phyloP scores from a whole-genome alignment of 2,888 invertebrate genomes.

The Romanomermis culicivorax region DNA sequence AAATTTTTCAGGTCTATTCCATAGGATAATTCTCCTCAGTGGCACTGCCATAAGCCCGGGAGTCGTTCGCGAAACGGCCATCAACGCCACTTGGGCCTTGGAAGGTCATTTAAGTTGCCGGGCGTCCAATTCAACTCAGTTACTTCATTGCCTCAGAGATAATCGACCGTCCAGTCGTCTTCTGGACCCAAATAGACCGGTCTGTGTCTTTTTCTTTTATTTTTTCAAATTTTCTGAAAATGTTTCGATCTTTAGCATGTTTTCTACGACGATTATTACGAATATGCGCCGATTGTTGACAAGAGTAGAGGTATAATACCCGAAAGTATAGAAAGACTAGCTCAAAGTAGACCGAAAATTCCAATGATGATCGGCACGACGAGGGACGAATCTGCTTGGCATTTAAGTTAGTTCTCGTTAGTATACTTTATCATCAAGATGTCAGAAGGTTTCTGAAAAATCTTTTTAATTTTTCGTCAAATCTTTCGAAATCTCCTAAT shows the following conservation, averaged over 20 bases:
- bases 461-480: no score
- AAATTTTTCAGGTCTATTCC: constrained; percentile 9
- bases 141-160: constrained; percentile 25
- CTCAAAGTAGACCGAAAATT: constrained; percentile 14
- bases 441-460: no score
- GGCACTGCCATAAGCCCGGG: constrained; percentile 27
- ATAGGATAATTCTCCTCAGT: constrained; percentile 22
- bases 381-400: constrained; percentile 23
- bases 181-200: constrained; percentile 17
- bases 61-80: constrained; percentile 22
- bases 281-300: constrained; percentile 26
- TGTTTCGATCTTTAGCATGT: background rate
- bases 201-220: background rate
- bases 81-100: constrained; percentile 26
- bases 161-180: constrained; percentile 22
- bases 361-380: constrained; percentile 26
- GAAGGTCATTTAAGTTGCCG: constrained; percentile 16
- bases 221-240: background rate
- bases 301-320: constrained; percentile 24
- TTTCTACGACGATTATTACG: constrained; percentile 23
- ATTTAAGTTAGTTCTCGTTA: constrained; percentile 20
- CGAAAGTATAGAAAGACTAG: background rate
- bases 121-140: constrained; percentile 20
- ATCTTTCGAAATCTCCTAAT: no score
- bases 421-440: no score